Percentiles rank a stretch among this genome's conserved stretches.
These are phyloP conservation scores for Chanos chanos DNA, from an alignment of 2,797 vertebrate species.

Conservation along the genomic window DNA sequence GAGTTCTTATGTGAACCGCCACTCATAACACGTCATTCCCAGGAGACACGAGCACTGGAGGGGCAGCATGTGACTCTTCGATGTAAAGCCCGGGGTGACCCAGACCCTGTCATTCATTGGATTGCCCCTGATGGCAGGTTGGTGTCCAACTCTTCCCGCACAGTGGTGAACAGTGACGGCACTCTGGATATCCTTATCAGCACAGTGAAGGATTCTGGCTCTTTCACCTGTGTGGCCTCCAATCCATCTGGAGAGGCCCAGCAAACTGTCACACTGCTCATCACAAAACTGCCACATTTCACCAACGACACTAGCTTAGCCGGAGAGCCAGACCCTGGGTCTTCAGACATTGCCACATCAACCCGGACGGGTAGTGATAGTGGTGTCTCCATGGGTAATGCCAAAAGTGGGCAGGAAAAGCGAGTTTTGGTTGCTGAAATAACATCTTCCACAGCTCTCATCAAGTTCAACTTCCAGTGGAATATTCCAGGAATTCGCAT, in stretches of 20 bases:
- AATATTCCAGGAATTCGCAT: conserved; percentile 97
- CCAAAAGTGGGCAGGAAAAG: conserved; percentile 89
- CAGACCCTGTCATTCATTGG: conserved; percentile 95
- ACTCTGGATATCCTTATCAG: conserved; percentile 96
- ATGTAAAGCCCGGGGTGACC: conserved; percentile 94
- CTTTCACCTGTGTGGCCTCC: conserved; percentile 95
- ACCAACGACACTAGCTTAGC: conserved; percentile 88
- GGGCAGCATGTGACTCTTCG: conserved; percentile 91
- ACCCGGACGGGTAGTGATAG: conserved; percentile 86
- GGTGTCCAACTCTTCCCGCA: conserved; percentile 91
- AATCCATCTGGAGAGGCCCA: conserved; percentile 96
- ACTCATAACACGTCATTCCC: conserved; percentile 94
- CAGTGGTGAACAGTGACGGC: conserved; percentile 86
- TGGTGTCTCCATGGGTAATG: conserved; percentile 79
- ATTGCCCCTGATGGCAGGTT: conserved; percentile 95
- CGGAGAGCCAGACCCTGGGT: conserved; percentile 89
- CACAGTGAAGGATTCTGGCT: conserved; percentile 96
- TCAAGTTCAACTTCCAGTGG: conserved; percentile 97
- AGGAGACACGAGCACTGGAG: conserved; percentile 90
- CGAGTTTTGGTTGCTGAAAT: conserved; percentile 90
- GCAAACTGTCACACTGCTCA: conserved; percentile 87
- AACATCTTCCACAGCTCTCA: conserved; percentile 86
- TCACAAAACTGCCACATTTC: conserved; percentile 93
- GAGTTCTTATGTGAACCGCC: conserved; percentile 97
- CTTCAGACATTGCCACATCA: conserved; percentile 95